Evolutionary conservation across 2,797 vertebrate species (phyloP), one percentile per base, ranked within the genome.

Genomic region (Halcyon smyrnensis): DNA sequence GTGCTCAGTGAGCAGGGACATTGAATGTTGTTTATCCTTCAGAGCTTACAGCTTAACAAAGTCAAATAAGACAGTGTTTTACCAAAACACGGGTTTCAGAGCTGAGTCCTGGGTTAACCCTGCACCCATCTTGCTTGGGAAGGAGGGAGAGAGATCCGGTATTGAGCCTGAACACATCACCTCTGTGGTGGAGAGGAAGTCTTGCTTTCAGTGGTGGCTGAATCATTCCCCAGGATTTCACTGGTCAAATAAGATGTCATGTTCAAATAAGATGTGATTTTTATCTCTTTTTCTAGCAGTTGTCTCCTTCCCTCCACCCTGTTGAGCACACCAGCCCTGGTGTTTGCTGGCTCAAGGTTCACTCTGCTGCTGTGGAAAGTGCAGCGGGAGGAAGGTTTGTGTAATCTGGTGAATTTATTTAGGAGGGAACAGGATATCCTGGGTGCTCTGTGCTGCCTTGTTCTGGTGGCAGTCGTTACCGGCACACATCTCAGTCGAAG

Each of bases 381-480:
- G 51, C 60, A 30, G 56, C 51, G 65, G 75, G 87, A 95, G 93
- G 84, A 87, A 91, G 76, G 89, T 45, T 97, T 97, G 60, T 96
- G 93, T 97, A 96, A 95, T 90, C 75, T 93, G 73, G 53, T 95
- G 93, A 87, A 81, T 87, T 76, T 93, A 79, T 88, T 90, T 84
- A 5, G 3, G 21, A 93, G 85, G 85, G 96, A 97, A 97, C 97
- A 93, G 94, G 97, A 98, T 98, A 94, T 98, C 97, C 97, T 98
- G 94, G 95, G 97, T 78, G 93, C 74, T 86, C 81, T 78, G 69
- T 16, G 63, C 90, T 87, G 46, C 88, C 53, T 67, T 64, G 78
- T 60, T 78, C 82, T 80, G 46, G 59, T 82, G 86, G 62, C 59
- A 6, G 34, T 51, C 4, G 21, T 56, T 85, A 45, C 3, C 8